phyloP scores from a whole-genome alignment of 1,140 invertebrate genomes.

The Drosophila leontia region DNA sequence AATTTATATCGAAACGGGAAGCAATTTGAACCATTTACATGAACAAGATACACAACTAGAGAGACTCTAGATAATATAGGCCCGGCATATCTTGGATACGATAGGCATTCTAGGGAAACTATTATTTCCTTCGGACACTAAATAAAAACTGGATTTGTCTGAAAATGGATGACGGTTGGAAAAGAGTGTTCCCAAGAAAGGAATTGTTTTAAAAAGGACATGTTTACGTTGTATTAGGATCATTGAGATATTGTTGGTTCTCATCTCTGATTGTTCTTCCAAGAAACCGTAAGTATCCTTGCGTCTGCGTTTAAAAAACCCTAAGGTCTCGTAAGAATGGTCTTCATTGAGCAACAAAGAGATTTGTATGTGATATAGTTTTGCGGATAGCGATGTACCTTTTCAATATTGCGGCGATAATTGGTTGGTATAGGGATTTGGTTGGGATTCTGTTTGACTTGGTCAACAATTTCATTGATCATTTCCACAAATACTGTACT shows the following conservation, averaged over 20 bases:
- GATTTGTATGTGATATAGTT: conserved; percentile 15
- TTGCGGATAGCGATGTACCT: conserved; percentile 66
- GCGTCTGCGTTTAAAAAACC: conserved; percentile 29
- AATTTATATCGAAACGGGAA: conserved; percentile 23
- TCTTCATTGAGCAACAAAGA: conserved; percentile 36
- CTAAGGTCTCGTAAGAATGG: conserved; percentile 32
- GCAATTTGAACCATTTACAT: neutral
- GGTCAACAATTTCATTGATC: conserved; percentile 93
- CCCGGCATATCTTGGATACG: neutral
- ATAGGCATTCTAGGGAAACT: neutral
- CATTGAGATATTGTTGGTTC: neutral
- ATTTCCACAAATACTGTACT: conserved; percentile 92
- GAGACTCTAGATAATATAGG: neutral
- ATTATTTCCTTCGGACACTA: neutral
- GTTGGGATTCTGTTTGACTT: conserved; percentile 92
- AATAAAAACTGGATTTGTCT: neutral
- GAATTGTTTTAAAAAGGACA: neutral
- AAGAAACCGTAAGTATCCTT: conserved; percentile 26
- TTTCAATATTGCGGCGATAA: conserved; percentile 81
- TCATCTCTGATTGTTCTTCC: conserved; percentile 15
- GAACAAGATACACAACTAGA: neutral
- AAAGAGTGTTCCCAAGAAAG: neutral
- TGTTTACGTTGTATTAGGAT: neutral
- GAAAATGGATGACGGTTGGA: neutral
- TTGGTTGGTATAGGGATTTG: conserved; percentile 88